Evolutionary conservation across 2,113 vertebrate species (phyloP), one percentile per base, ranked within the genome.

Genomic region (Chaenocephalus aceratus): DNA sequence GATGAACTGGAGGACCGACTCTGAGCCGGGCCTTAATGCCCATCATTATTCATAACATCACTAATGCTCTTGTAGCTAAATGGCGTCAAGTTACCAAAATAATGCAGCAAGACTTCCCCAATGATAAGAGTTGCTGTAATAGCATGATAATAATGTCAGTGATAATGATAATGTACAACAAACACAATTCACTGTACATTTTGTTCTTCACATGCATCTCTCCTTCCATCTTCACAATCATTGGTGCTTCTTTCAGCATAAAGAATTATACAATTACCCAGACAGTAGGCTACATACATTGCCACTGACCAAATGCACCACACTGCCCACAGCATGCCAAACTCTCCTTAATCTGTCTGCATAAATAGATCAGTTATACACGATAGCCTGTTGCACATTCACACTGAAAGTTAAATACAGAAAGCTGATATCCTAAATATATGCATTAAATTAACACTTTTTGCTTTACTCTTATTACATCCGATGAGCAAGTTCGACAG

Each of bases 311-410:
- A 66, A 79, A 71, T 66, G 41, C 60, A 75, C 26, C 70, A 75
- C 67, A 84, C 74, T 78, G 63, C 51, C 45, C 66, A 48, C 74
- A 66, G 53, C 62, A 64, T 52, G 71, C 9, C 59, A 30, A 30
- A 30, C 30, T 30, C 30, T 30, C 30, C 26, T 26, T 26, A 26
- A 26, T 26, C 26, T 26, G 26, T 26, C 26, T 26, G 26, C 26
- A 2, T 26, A 26, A 10, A 1, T n/a, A 52, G 26, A 56, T 9
- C 58, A 30, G 63, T 52, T 23, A 44, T n/a, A 45, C 67, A 48
- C 41, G 60, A 53, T 10, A 6, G 10, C 45, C 48, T 54, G 74
- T 67, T 56, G 52, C 12, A 70, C n/a, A 70, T 58, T 62, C 30
- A 57, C 68, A 51, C 56, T 44, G 15, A 12, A 21, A 49, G 30